These are phyloP conservation scores for Gracilinanus agilis DNA, from an alignment of 2,113 vertebrate genomes.

Conservation along the genomic window DNA sequence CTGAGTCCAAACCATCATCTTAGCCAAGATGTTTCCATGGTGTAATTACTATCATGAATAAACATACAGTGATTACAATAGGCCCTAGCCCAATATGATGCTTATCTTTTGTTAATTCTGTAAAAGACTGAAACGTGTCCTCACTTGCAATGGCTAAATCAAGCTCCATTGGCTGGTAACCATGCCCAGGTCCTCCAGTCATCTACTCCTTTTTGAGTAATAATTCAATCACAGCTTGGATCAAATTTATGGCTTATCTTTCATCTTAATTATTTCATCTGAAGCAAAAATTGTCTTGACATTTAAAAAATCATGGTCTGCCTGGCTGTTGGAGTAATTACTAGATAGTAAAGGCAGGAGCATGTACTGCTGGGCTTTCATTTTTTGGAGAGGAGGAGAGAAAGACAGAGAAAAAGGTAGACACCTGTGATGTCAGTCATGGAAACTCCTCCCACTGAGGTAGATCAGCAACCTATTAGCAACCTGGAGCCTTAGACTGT, in stretches of 20 bases:
- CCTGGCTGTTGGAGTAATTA: slow-evolving; percentile 24
- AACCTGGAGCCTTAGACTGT: background rate
- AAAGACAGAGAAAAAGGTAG: background rate
- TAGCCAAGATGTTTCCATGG: slow-evolving; percentile 80
- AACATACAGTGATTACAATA: slow-evolving; percentile 86
- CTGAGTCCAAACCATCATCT: slow-evolving; percentile 83
- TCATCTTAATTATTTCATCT: slow-evolving; percentile 64
- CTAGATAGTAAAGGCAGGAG: slow-evolving; percentile 54
- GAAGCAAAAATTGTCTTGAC: slow-evolving; percentile 51
- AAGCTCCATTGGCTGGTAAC: slow-evolving; percentile 87
- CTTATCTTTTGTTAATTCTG: slow-evolving; percentile 97
- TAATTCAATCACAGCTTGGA: slow-evolving; percentile 73
- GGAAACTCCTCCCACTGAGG: background rate
- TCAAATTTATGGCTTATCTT: slow-evolving; percentile 63
- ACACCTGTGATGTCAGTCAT: background rate
- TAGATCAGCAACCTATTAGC: background rate
- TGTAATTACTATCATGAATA: slow-evolving; percentile 92
- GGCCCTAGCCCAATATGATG: slow-evolving; percentile 79
- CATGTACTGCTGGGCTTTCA: slow-evolving; percentile 22
- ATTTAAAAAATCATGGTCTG: slow-evolving; percentile 67
- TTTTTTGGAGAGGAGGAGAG: background rate
- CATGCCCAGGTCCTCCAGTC: slow-evolving; percentile 69
- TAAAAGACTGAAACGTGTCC: slow-evolving; percentile 92
- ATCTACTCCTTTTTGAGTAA: slow-evolving; percentile 69
- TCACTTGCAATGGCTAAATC: slow-evolving; percentile 92